These are phyloP conservation scores for Melanotaenia pygmaea DNA, from an alignment of 2,797 vertebrate species.

Conservation along the genomic window DNA sequence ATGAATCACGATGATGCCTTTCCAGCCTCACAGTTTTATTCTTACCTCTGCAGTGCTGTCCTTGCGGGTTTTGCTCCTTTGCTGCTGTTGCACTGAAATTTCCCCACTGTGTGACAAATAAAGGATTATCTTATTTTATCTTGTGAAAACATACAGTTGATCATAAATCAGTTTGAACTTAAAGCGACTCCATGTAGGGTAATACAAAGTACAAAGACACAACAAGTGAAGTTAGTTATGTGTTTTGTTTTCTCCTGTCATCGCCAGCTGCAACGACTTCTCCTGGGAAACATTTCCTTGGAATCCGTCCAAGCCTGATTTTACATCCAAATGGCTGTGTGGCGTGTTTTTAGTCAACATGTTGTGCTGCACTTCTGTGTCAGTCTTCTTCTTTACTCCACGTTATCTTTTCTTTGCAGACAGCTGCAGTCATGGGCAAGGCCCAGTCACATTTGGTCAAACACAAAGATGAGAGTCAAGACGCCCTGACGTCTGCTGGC, in stretches of 20 bases:
- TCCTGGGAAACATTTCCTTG: conserved; percentile 37
- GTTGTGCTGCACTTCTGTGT: conserved; percentile 6
- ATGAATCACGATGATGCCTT: neutral
- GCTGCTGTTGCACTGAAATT: no score
- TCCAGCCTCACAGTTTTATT: no score
- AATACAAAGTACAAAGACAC: neutral
- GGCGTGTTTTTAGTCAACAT: conserved; percentile 40
- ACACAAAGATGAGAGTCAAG: conserved; percentile 85
- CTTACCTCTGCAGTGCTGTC: no score
- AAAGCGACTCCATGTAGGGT: neutral
- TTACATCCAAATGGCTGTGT: conserved; percentile 29
- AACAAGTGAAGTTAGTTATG: neutral
- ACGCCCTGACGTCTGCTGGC: conserved; percentile 73
- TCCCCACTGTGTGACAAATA: no score
- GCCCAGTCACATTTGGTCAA: conserved; percentile 88
- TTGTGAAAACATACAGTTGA: neutral
- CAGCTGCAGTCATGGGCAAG: conserved; percentile 89
- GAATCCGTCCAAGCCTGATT: conserved; percentile 21
- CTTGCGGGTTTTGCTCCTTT: no score
- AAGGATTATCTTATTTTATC: no score
- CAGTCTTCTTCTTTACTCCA: conserved; percentile 9
- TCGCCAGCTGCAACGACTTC: conserved; percentile 12
- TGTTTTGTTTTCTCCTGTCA: neutral
- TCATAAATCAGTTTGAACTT: neutral
- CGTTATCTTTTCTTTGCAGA: conserved; percentile 34